Evolutionary conservation across 2,113 vertebrate species (phyloP).

Genomic region (Hiodon tergisus): DNA sequence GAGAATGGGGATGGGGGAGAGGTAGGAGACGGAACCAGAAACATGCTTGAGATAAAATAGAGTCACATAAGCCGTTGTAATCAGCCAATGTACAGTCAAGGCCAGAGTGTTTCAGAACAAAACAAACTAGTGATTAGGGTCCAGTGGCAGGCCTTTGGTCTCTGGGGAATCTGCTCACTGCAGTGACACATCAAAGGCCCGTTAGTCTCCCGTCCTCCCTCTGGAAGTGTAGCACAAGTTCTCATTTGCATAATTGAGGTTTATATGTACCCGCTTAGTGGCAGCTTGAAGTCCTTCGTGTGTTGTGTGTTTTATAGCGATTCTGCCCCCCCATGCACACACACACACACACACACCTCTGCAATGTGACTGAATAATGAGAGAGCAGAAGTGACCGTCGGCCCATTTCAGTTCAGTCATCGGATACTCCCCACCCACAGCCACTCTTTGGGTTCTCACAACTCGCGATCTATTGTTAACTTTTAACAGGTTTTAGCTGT

Average conservation of each 20-base stretch:
- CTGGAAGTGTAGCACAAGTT: slow-evolving; percentile 60
- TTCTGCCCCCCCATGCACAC: slow-evolving; percentile 41
- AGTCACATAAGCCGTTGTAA: slow-evolving; percentile 58
- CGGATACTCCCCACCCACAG: not conserved
- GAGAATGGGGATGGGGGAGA: slow-evolving; percentile 19
- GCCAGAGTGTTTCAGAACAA: slow-evolving; percentile 51
- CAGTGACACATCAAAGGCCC: slow-evolving; percentile 59
- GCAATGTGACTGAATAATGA: not conserved
- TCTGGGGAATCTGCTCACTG: slow-evolving; percentile 28
- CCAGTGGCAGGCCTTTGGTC: slow-evolving; percentile 52
- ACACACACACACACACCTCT: slow-evolving; percentile 3
- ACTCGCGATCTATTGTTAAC: slow-evolving; percentile 15
- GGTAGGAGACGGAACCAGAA: slow-evolving; percentile 20
- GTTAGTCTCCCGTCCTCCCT: slow-evolving; percentile 60
- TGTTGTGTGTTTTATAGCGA: slow-evolving; percentile 61
- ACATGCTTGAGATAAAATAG: slow-evolving; percentile 48
- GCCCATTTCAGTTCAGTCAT: slow-evolving; percentile 5
- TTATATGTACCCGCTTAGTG: slow-evolving; percentile 65
- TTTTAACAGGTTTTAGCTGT: slow-evolving; percentile 22
- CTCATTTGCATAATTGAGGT: slow-evolving; percentile 71
- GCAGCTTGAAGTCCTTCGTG: slow-evolving; percentile 57
- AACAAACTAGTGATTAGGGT: slow-evolving; percentile 23
- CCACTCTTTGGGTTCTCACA: slow-evolving; percentile 4
- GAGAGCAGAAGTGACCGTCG: not conserved
- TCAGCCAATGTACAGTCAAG: slow-evolving; percentile 61